These are phyloP conservation scores for Odocoileus virginianus DNA, from an alignment of 2,113 vertebrate species.

Conservation along the genomic window DNA sequence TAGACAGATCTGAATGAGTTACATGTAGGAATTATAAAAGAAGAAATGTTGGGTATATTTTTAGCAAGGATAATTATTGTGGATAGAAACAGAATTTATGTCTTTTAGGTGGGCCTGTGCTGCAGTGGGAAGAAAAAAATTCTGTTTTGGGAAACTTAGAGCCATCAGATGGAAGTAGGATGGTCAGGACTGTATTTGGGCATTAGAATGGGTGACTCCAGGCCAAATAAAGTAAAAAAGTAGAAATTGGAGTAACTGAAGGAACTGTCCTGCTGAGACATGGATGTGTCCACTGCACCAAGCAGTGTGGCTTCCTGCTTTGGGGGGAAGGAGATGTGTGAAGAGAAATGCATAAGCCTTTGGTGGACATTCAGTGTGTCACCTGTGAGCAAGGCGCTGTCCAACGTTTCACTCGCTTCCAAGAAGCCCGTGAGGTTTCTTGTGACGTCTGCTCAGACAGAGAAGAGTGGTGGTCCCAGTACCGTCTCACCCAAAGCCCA, in stretches of 20 bases:
- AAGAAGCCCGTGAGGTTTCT: background rate
- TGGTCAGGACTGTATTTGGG: background rate
- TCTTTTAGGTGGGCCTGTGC: background rate
- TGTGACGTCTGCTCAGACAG: background rate
- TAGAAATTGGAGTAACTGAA: background rate
- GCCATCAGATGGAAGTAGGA: background rate
- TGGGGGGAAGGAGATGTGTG: background rate
- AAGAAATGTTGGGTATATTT: background rate
- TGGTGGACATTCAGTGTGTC: background rate
- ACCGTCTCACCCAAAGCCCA: background rate
- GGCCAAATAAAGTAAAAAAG: background rate
- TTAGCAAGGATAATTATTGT: background rate
- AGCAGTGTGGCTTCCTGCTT: background rate
- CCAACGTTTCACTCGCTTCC: background rate
- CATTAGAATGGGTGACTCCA: background rate
- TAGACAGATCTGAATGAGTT: background rate
- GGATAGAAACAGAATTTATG: background rate
- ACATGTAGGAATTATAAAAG: background rate
- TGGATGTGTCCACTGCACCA: background rate
- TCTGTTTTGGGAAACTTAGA: background rate
- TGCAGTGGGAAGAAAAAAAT: background rate
- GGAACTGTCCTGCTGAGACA: background rate
- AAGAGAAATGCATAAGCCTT: background rate
- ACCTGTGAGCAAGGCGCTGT: background rate
- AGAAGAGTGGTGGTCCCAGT: background rate